Evolutionary conservation across 2,888 invertebrate genomes (phyloP).

Genomic region (Lepidocyrtinus sp.): DNA sequence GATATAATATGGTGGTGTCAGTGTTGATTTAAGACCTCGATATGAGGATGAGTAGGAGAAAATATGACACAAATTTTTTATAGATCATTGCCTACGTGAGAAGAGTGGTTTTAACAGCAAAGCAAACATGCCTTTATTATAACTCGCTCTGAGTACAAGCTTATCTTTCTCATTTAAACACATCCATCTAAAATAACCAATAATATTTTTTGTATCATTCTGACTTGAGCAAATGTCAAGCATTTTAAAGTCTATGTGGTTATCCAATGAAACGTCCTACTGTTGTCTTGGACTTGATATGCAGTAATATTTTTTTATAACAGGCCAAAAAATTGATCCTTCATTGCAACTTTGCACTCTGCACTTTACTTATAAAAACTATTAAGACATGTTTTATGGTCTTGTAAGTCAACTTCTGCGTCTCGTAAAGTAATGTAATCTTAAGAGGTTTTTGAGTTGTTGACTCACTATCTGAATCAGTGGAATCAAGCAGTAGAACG

Average conservation of each 20-base stretch:
- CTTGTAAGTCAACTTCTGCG: conserved; percentile 45
- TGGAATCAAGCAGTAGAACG: neutral
- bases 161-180: neutral
- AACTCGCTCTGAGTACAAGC: too few species aligned
- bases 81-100: neutral
- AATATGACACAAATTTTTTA: neutral
- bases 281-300: neutral
- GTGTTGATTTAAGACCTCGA: neutral
- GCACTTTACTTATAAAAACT: conserved; percentile 23
- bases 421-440: conserved; percentile 14
- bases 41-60: neutral
- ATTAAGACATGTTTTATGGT: conserved; percentile 45
- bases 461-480: neutral
- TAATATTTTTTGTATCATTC: neutral
- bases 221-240: neutral
- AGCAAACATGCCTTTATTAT: neutral
- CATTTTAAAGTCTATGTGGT: neutral
- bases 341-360: neutral
- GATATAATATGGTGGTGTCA: neutral
- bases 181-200: neutral
- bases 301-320: neutral
- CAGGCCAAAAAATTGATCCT: neutral
- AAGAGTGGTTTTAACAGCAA: neutral
- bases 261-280: neutral
- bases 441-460: neutral